Evolutionary conservation across 2,797 vertebrate species (phyloP).

Genomic region (Pogoniulus pusillus): DNA sequence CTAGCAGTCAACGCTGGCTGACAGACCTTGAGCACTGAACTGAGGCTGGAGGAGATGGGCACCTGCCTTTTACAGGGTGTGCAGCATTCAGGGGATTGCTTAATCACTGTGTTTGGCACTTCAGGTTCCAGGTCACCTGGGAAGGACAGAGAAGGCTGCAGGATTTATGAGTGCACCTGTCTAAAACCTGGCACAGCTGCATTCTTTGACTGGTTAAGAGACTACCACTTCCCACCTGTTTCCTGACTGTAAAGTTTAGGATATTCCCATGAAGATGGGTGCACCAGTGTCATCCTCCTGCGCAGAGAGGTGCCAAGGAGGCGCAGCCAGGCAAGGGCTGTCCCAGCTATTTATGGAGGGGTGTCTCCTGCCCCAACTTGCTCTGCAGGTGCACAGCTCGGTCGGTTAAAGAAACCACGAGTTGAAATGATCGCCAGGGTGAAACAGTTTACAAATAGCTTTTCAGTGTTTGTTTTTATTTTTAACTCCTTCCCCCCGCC

Average conservation of each 20-base stretch:
- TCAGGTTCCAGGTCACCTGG: background rate
- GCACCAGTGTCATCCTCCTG: accelerated
- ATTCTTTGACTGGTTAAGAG: background rate
- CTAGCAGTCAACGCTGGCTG: accelerated
- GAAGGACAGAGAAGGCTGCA: background rate
- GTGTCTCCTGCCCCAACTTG: constrained; percentile 20
- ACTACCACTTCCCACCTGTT: background rate
- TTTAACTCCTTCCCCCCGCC: constrained; percentile 29
- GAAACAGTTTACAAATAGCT: constrained; percentile 71
- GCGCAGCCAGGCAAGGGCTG: background rate
- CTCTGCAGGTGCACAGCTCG: constrained; percentile 69
- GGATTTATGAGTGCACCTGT: background rate
- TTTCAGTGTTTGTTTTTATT: constrained; percentile 65
- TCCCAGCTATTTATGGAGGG: constrained; percentile 36
- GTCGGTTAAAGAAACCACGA: constrained; percentile 63
- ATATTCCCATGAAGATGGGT: background rate
- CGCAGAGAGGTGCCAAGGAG: background rate
- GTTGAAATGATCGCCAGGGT: constrained; percentile 43
- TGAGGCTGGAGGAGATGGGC: accelerated
- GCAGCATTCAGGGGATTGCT: accelerated
- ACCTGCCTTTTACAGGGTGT: background rate
- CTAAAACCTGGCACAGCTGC: background rate
- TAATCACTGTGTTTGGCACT: accelerated
- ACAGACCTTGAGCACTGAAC: accelerated
- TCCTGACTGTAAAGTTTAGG: background rate